Conservation (phyloP, 2,113 vertebrate genomes). For the Irena cyanogastra region DNA sequence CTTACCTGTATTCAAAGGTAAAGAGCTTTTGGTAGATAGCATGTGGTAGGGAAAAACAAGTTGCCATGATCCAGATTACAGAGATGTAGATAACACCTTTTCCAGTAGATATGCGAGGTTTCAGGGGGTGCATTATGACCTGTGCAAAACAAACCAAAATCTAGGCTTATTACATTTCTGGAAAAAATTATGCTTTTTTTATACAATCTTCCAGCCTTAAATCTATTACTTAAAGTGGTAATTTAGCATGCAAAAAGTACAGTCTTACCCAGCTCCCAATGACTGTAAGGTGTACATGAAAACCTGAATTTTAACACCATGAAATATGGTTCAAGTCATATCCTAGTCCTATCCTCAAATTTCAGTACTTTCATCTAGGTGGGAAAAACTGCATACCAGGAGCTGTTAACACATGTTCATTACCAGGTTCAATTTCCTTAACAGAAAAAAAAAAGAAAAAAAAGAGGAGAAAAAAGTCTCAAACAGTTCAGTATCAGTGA, state of each 20-base stretch:
- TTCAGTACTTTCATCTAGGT: not conserved
- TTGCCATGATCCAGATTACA: slow-evolving; percentile 90
- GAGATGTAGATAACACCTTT: slow-evolving; percentile 80
- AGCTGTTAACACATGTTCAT: not conserved
- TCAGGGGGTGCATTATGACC: slow-evolving; percentile 90
- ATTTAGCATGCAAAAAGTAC: not conserved
- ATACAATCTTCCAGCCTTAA: not conserved
- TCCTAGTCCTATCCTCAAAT: not conserved
- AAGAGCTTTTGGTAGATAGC: slow-evolving; percentile 93
- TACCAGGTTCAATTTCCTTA: not conserved
- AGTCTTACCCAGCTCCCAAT: not conserved
- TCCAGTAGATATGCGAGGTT: slow-evolving; percentile 81
- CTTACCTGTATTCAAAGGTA: slow-evolving; percentile 85
- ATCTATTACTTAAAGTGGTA: not conserved
- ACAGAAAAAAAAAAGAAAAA: not conserved
- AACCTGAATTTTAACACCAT: not conserved
- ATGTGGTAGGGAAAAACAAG: slow-evolving; percentile 90
- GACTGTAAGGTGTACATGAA: not conserved
- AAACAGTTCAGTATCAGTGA: not conserved
- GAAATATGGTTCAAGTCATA: not conserved
- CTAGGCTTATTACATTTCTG: not conserved
- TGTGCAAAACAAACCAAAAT: slow-evolving; percentile 41
- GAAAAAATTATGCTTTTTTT: not conserved
- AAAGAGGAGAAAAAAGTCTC: not conserved
- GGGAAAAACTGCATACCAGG: not conserved